Evolutionary conservation across 2,797 vertebrate genomes (phyloP).

Genomic region (Mastacembelus armatus): DNA sequence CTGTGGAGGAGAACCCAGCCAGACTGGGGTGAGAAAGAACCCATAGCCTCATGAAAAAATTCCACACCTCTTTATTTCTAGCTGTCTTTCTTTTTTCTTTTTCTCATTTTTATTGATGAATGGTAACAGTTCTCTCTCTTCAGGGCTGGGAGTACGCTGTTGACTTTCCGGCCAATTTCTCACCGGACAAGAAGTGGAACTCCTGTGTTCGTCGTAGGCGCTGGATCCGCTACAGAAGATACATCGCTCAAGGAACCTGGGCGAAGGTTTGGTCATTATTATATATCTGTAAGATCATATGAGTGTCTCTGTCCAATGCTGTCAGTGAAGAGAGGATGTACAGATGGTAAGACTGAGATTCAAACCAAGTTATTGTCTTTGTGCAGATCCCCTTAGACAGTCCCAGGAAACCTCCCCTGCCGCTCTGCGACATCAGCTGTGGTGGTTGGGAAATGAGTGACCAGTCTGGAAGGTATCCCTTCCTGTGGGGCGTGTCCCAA

Average conservation of each 20-base stretch:
- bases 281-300: background rate
- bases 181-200: conserved; percentile 96
- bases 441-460: conserved; percentile 96
- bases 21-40: conserved; percentile 90
- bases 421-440: conserved; percentile 93
- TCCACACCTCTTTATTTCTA: background rate
- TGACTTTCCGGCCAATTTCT: conserved; percentile 96
- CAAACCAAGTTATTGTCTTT: background rate
- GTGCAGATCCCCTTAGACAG: conserved; percentile 86
- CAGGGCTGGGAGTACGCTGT: conserved; percentile 98
- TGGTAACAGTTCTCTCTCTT: background rate
- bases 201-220: conserved; percentile 96
- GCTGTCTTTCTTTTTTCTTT: background rate
- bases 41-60: background rate
- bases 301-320: background rate
- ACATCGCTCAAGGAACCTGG: conserved; percentile 91
- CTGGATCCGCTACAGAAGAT: conserved; percentile 98
- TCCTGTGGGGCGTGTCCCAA: conserved; percentile 94
- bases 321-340: too few species aligned
- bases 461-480: conserved; percentile 89
- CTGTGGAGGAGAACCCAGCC: conserved; percentile 94
- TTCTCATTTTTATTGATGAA: background rate
- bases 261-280: conserved; percentile 83
- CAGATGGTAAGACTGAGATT: background rate
- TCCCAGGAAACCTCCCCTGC: conserved; percentile 85